A percentile compares a stretch with the other conserved stretches of the same genome.
phyloP scores from a whole-genome alignment of 1,140 invertebrate genomes.

The Danaus melanippus region DNA sequence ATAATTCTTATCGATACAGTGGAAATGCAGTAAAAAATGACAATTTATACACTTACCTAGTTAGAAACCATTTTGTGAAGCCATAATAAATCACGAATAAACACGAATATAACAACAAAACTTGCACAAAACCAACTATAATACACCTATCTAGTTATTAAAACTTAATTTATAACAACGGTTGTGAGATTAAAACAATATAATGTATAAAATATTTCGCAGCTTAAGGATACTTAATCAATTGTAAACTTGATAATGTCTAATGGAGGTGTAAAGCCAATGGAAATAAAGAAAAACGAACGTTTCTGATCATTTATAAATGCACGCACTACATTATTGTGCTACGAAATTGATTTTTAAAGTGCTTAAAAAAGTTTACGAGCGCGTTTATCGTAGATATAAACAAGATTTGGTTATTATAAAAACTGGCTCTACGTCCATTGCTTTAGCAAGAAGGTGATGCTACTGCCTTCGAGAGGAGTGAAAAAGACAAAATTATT shows the following conservation, averaged over 20 bases:
- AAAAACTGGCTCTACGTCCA: conserved; percentile 60
- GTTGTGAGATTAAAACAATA: conserved; percentile 38
- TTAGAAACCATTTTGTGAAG: conserved; percentile 41
- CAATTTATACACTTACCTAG: conserved; percentile 24
- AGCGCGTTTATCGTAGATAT: conserved; percentile 62
- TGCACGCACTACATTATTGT: conserved; percentile 55
- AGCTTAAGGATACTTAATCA: conserved; percentile 32
- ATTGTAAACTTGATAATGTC: conserved; percentile 26
- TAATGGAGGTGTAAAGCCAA: conserved; percentile 40
- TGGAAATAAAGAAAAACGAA: conserved; percentile 41
- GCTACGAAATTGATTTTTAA: conserved; percentile 50
- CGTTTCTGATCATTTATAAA: conserved; percentile 37
- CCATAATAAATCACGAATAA: conserved; percentile 26
- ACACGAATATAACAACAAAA: conserved; percentile 33
- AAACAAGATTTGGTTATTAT: conserved; percentile 62
- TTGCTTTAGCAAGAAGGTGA: conserved; percentile 53
- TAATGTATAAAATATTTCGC: conserved; percentile 35
- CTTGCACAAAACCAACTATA: conserved; percentile 40
- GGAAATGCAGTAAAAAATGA: conserved; percentile 25
- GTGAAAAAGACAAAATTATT: conserved; percentile 60
- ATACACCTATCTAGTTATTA: conserved; percentile 35
- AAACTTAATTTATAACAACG: conserved; percentile 43
- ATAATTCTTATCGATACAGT: conserved; percentile 25
- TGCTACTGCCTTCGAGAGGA: conserved; percentile 61
- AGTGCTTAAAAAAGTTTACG: conserved; percentile 67